A percentile compares a stretch with the other conserved stretches of the same genome.
Evolutionary conservation across 2,797 vertebrate species (phyloP).

Genomic region (Microcaecilia unicolor): DNA sequence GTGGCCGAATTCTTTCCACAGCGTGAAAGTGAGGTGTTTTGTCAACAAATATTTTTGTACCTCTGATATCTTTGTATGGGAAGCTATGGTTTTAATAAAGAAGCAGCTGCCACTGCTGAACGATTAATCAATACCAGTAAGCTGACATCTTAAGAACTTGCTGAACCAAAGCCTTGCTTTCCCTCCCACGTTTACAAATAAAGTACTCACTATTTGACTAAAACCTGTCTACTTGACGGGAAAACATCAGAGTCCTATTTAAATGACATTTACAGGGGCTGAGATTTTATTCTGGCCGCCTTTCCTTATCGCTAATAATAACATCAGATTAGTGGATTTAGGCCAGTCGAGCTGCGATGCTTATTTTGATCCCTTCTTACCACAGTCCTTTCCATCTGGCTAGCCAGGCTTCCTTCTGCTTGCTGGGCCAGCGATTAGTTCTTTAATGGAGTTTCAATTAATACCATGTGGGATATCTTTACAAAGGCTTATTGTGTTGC

Average conservation of each 20-base stretch:
- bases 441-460: slow-evolving; percentile 48
- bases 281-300: slow-evolving; percentile 56
- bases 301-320: slow-evolving; percentile 64
- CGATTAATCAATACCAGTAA: slow-evolving; percentile 56
- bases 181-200: slow-evolving; percentile 55
- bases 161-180: slow-evolving; percentile 48
- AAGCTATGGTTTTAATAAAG: slow-evolving; percentile 50
- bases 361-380: slow-evolving; percentile 53
- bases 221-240: slow-evolving; percentile 52
- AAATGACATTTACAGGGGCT: slow-evolving; percentile 63
- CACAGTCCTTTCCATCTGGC: slow-evolving; percentile 60
- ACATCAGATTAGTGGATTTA: slow-evolving; percentile 68
- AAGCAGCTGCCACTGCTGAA: slow-evolving; percentile 47
- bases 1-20: too few relatives aligned
- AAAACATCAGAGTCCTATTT: slow-evolving; percentile 58
- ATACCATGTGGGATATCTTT: slow-evolving; percentile 46
- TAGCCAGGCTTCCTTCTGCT: slow-evolving; percentile 44
- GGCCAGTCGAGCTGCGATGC: slow-evolving; percentile 46
- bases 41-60: slow-evolving; percentile 47
- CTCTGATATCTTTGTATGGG: slow-evolving; percentile 38
- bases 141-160: slow-evolving; percentile 51
- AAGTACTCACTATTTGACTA: slow-evolving; percentile 57
- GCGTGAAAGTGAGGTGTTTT: too few relatives aligned
- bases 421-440: slow-evolving; percentile 44
- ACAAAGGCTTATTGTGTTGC: slow-evolving; percentile 47